These are phyloP conservation scores for Sardina pilchardus DNA, from an alignment of 2,113 vertebrate genomes.

Conservation along the genomic window DNA sequence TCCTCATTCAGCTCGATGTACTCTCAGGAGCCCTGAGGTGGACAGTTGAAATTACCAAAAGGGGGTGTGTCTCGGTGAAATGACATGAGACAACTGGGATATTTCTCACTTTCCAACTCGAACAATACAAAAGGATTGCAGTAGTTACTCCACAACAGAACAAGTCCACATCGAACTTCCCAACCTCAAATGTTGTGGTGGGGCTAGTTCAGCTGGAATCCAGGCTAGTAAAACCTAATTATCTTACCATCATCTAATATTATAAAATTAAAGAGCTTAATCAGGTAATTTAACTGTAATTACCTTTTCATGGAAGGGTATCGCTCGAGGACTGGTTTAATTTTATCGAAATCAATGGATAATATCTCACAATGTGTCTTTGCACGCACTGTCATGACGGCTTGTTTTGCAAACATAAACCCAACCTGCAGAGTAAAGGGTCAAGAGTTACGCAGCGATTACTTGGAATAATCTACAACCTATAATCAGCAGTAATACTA, in stretches of 20 bases:
- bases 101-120: too few relatives aligned
- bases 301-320: conserved; percentile 42
- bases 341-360: conserved; percentile 39
- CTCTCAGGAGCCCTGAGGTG: too few relatives aligned
- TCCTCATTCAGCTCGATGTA: too few relatives aligned
- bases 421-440: conserved; percentile 29
- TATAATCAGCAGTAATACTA: too few relatives aligned
- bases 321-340: conserved; percentile 30
- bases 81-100: too few relatives aligned
- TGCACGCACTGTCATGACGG: conserved; percentile 39
- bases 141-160: too few relatives aligned
- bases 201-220: too few relatives aligned
- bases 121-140: too few relatives aligned
- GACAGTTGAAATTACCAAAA: too few relatives aligned
- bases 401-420: conserved; percentile 44
- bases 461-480: neutral
- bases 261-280: neutral
- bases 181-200: too few relatives aligned
- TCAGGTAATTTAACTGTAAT: neutral
- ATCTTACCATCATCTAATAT: neutral
- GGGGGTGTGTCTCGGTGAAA: too few relatives aligned
- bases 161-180: too few relatives aligned
- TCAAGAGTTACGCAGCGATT: neutral
- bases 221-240: neutral
- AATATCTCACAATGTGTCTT: conserved; percentile 44